Evolutionary conservation across 1,140 invertebrate species (phyloP).

Genomic region (Gryon sp.): DNA sequence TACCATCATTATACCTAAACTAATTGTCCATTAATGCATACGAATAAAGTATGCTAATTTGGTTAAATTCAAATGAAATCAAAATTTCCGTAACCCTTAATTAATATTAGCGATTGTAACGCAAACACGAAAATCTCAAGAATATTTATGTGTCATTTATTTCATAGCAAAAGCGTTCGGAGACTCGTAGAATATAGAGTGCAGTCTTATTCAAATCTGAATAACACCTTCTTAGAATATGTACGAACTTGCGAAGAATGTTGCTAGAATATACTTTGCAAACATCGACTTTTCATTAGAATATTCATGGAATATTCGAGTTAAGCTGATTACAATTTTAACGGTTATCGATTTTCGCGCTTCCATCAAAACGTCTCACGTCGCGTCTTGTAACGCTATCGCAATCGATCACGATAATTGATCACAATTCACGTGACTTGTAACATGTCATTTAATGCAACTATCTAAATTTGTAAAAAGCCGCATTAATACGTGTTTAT

Average conservation of each 20-base stretch:
- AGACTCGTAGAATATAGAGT: constrained; percentile 50
- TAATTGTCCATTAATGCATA: too few relatives aligned
- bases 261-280: constrained; percentile 52
- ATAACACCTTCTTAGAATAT: constrained; percentile 53
- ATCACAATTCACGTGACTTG: background rate
- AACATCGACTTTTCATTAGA: constrained; percentile 48
- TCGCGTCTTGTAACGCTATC: constrained; percentile 7
- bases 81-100: too few relatives aligned
- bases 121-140: constrained; percentile 5
- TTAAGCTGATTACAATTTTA: constrained; percentile 57
- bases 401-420: constrained; percentile 32
- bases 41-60: too few relatives aligned
- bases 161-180: constrained; percentile 14
- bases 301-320: constrained; percentile 56
- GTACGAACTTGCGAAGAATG: constrained; percentile 56
- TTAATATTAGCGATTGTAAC: constrained; percentile 13
- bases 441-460: too few relatives aligned
- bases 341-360: constrained; percentile 33
- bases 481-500: constrained; percentile 6
- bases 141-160: constrained; percentile 55
- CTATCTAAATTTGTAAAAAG: too few relatives aligned
- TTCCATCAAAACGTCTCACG: constrained; percentile 9
- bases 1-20: too few relatives aligned
- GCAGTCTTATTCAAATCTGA: constrained; percentile 56
- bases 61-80: too few relatives aligned